These are phyloP conservation scores for Butorides virescens DNA, from an alignment of 2,113 vertebrate genomes.

Conservation along the genomic window DNA sequence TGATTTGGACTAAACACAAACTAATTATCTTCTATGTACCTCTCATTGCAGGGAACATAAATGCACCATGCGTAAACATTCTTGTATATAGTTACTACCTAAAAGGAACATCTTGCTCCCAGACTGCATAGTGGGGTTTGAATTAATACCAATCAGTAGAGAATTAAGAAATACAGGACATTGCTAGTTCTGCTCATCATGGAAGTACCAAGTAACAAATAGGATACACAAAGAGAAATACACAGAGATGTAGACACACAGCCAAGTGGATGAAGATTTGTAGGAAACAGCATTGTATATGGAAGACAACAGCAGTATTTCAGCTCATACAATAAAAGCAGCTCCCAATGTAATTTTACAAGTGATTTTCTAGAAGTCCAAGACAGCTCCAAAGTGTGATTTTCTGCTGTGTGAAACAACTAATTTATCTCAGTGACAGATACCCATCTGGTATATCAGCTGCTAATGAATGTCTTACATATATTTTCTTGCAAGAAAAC, in stretches of 20 bases:
- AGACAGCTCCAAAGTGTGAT: not conserved
- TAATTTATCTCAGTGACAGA: not conserved
- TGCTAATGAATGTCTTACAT: not conserved
- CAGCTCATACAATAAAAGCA: not conserved
- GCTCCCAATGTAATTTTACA: not conserved
- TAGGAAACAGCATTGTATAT: not conserved
- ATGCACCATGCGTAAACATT: not conserved
- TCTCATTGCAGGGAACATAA: not conserved
- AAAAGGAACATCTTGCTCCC: not conserved
- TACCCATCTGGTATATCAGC: not conserved
- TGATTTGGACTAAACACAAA: not conserved
- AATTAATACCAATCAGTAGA: not conserved
- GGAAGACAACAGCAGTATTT: not conserved
- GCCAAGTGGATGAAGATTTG: fast-evolving
- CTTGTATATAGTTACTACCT: not conserved
- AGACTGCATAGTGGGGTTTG: not conserved
- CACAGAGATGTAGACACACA: not conserved
- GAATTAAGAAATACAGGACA: not conserved
- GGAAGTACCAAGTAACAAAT: not conserved
- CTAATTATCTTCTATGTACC: not conserved
- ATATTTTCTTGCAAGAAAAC: not conserved
- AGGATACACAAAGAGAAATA: not conserved
- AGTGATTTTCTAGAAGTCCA: not conserved
- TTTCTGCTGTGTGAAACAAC: not conserved
- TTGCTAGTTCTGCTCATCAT: not conserved